Evolutionary conservation across 2,113 vertebrate species (phyloP), one percentile per base, ranked within the genome.

Genomic region (Daphoenositta chrysoptera): DNA sequence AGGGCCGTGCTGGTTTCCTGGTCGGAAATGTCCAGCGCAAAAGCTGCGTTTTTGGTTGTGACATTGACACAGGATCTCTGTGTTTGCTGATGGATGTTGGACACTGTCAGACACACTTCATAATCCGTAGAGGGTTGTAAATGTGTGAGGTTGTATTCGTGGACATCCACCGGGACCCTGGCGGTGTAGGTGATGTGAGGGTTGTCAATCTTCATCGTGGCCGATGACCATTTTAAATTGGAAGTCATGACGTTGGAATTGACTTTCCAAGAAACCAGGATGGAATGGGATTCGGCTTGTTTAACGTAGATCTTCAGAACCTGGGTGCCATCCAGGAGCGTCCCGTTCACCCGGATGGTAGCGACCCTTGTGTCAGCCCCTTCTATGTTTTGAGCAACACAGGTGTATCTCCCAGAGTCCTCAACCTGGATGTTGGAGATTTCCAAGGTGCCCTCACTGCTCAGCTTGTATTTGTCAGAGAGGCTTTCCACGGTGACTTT

Each of bases 191-290:
- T 99, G 47, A 99, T 99, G 89, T 99, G 99, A 10, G 99, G 99
- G 93, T 99, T 99, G 97, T 99, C 99, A 10, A 99, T 99, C 97
- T 99, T 99, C 99, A 99, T 99, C 1, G 99, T 99, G 96, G 99
- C 99, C 0, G 99, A 99, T 0, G 99, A 99, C 99, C 99, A 99
- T 83, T 99, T 99, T 9, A 99, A 95, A 79, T 99, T 99, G 35
- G 99, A 99, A 2, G 98, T 98, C 99, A 99, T 99, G 78, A 99
- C 98, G 2, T 99, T 99, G 72, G 99, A 99, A 47, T 99, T 99
- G 23, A 99, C 98, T 65, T 99, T 99, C 99, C 99, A 99, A 35
- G 99, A 99, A 63, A 99, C 99, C 23, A 99, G 95, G 75, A 99
- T 99, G 5, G 99, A 99, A 66, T 99, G 99, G 8, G 99, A 98